Evolutionary conservation across 2,888 invertebrate species (phyloP), one percentile per base, ranked within the genome.

Genomic region (Palloptera scutellata): DNA sequence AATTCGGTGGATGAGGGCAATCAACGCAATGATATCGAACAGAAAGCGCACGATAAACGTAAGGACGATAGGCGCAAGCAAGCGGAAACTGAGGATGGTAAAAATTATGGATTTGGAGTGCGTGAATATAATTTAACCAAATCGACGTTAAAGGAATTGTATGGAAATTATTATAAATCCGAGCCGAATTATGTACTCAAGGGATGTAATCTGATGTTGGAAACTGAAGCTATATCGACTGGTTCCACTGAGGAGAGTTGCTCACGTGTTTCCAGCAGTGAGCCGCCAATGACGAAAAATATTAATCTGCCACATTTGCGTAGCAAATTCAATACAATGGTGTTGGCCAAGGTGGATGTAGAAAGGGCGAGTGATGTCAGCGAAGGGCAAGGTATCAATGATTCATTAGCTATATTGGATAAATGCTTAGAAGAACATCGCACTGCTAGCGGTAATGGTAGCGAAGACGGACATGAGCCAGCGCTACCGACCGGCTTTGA

Each of bases 121-220:
- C 77, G 78, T 0, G 82, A 84, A 69, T 76, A 82, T 5, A 83
- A 83, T 68, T 69, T 84, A 55, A 84, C 84, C 0, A 77, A 76
- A 42, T 79, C 76, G 1, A 84, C 84, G 0, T 67, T 84, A 0
- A 79, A 79, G 19, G 84, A 84, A 48, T 61, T 84, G 0, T 84
- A 84, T 61, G 77, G 78, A 11, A 76, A 77, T 54, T 77, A 77
- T 61, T 72, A 73, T 5, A 71, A 72, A 60, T 17, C 74, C 1
- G 78, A 80, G 19, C 75, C 72, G 30, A 73, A 69, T 3, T 66
- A 73, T 62, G 53, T 74, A 1, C n/a, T 72, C 10, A 70, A 66
- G 41, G 67, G 69, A 61, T 71, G 70, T 13, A 54, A 71, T n/a
- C 13, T 74, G 15, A 54, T 72, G 51, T 60, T 73, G 51, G 73